phyloP scores from a whole-genome alignment of 2,888 invertebrate species.

The Andrena bucephala region DNA sequence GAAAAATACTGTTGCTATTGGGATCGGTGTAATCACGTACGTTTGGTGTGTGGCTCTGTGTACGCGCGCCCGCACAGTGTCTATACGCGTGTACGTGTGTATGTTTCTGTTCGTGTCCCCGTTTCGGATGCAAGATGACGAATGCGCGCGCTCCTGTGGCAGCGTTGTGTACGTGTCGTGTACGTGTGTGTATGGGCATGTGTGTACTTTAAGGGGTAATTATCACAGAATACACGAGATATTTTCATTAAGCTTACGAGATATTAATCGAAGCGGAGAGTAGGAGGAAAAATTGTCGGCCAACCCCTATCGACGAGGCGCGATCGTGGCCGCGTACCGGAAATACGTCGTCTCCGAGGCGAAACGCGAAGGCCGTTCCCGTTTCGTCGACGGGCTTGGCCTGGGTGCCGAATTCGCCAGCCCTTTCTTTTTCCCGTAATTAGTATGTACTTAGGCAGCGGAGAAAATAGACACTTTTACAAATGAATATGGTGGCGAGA shows the following conservation, averaged over 20 bases:
- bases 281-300: slow-evolving; percentile 76
- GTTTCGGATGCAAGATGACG: not conserved
- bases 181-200: slow-evolving; percentile 43
- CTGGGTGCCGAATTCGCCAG: slow-evolving; percentile 63
- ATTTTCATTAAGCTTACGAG: slow-evolving; percentile 82
- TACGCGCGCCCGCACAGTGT: slow-evolving; percentile 32
- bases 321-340: slow-evolving; percentile 25
- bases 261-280: slow-evolving; percentile 82
- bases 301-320: slow-evolving; percentile 63
- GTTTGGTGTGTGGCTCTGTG: slow-evolving; percentile 18
- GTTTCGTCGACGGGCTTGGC: slow-evolving; percentile 59
- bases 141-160: slow-evolving; percentile 6
- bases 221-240: slow-evolving; percentile 84
- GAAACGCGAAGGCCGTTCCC: slow-evolving; percentile 25
- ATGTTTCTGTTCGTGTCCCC: slow-evolving; percentile 6
- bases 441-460: slow-evolving; percentile 73
- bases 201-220: slow-evolving; percentile 79
- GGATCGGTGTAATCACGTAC: slow-evolving; percentile 69
- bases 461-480: slow-evolving; percentile 77
- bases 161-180: slow-evolving; percentile 28
- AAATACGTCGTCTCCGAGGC: slow-evolving; percentile 24
- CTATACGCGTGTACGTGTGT: slow-evolving; percentile 29
- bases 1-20: slow-evolving; percentile 80
- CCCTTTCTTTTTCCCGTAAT: slow-evolving; percentile 58
- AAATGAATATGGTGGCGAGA: slow-evolving; percentile 74